Percentiles rank a stretch among this genome's conserved stretches.
Evolutionary conservation across 30 jellyfish, hydroid and myxozoan genomes (phyloP).

Genomic region (Pseudorhiza aurosa): DNA sequence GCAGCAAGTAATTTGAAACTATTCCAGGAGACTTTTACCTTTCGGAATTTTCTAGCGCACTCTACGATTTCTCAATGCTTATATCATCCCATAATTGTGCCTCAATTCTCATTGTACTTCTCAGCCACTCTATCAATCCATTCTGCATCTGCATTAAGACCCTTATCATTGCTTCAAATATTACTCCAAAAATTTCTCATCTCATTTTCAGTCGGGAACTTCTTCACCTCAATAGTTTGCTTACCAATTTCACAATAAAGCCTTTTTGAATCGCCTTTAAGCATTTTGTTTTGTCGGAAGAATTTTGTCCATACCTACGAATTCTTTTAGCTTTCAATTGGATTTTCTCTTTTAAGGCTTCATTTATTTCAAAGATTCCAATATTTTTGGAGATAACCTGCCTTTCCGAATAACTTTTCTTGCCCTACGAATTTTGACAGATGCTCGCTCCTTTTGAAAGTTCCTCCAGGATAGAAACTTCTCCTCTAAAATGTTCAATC

Average conservation of each 20-base stretch:
- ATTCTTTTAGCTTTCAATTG: neutral
- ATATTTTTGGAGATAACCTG: too few species aligned
- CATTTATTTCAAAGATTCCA: too few species aligned
- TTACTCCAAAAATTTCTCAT: neutral
- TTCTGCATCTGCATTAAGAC: neutral
- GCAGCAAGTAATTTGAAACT: constrained; percentile 43
- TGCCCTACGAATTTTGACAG: too few species aligned
- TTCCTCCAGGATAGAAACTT: too few species aligned
- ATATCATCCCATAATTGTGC: too few species aligned
- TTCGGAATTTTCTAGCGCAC: constrained; percentile 2
- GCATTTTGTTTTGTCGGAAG: constrained; percentile 1
- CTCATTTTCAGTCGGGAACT: constrained; percentile 26
- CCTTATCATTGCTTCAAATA: neutral
- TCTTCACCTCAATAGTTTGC: neutral
- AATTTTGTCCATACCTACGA: neutral
- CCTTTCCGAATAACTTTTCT: too few species aligned
- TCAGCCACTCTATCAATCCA: neutral
- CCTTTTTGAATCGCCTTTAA: constrained; percentile 3
- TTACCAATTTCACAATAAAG: constrained; percentile 8
- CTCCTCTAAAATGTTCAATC: too few species aligned
- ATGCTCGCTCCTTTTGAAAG: too few species aligned
- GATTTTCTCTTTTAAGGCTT: neutral
- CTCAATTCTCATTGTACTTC: neutral
- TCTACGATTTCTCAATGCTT: too few species aligned
- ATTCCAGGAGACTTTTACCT: constrained; percentile 47